A percentile compares a stretch with the other conserved stretches of the same genome.
phyloP scores from a whole-genome alignment of 2,113 vertebrate genomes.

The Burhinus oedicnemus region DNA sequence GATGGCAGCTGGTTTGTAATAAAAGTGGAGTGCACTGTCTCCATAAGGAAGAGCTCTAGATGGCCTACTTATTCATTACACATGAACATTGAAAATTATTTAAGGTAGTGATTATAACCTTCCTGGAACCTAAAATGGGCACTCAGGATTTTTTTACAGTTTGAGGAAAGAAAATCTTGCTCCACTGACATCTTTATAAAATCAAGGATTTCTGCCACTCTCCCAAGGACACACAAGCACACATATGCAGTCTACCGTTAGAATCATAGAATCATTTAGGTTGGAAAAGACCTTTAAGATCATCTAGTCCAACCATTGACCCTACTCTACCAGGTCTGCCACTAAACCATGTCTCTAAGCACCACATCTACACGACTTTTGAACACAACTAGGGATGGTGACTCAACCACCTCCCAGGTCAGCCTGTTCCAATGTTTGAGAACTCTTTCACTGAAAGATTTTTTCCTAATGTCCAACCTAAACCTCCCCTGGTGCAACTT shows the following conservation, averaged over 20 bases:
- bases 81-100: not conserved
- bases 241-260: not conserved
- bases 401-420: too few relatives aligned
- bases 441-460: too few relatives aligned
- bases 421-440: too few relatives aligned
- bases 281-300: too few relatives aligned
- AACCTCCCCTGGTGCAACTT: too few relatives aligned
- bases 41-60: not conserved
- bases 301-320: too few relatives aligned
- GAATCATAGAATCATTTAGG: too few relatives aligned
- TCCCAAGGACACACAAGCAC: not conserved
- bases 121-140: not conserved
- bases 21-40: not conserved
- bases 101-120: not conserved
- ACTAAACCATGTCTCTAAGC: too few relatives aligned
- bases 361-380: too few relatives aligned
- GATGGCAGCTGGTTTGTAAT: not conserved
- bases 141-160: not conserved
- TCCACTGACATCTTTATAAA: not conserved
- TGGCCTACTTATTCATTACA: not conserved
- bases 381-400: too few relatives aligned
- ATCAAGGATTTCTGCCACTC: not conserved
- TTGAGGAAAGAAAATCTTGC: not conserved
- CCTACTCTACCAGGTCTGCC: too few relatives aligned
- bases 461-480: too few relatives aligned